Evolutionary conservation across 2,888 invertebrate genomes (phyloP).

Genomic region (Tipula vernalis): DNA sequence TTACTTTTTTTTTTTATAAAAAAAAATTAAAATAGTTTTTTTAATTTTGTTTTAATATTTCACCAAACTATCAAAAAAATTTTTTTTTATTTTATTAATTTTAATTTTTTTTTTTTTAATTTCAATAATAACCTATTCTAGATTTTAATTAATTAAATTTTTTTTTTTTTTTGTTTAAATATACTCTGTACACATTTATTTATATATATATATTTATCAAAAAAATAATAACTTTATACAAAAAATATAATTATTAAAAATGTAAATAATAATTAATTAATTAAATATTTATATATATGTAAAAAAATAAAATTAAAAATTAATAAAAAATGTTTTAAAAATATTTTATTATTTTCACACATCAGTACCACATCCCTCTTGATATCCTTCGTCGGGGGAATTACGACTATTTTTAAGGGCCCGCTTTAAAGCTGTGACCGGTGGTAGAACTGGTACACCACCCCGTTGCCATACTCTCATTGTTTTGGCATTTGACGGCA

Average conservation of each 20-base stretch:
- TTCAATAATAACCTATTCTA: not conserved
- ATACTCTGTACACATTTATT: not conserved
- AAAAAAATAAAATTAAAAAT: not conserved
- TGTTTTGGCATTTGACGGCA: slow-evolving; percentile 58
- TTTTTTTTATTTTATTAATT: not conserved
- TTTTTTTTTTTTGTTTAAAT: not conserved
- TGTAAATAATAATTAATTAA: not conserved
- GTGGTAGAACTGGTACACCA: slow-evolving; percentile 69
- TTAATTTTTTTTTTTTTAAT: not conserved
- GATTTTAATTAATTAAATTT: not conserved
- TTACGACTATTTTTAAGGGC: slow-evolving; percentile 72
- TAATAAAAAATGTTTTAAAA: not conserved
- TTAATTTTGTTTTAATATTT: not conserved
- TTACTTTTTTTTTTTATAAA: not conserved
- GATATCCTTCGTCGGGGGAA: slow-evolving; percentile 82
- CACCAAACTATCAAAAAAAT: not conserved
- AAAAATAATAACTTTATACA: not conserved
- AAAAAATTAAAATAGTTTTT: not conserved
- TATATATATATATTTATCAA: not conserved
- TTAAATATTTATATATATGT: not conserved
- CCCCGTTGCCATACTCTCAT: slow-evolving; percentile 79
- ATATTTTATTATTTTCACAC: slow-evolving; percentile 33
- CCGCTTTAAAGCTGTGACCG: slow-evolving; percentile 72
- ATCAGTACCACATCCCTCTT: slow-evolving; percentile 86
- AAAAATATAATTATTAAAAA: not conserved